Percentiles rank a stretch among this genome's conserved stretches.
Evolutionary conservation across 2,113 vertebrate genomes (phyloP).

Genomic region (Rattus norvegicus): DNA sequence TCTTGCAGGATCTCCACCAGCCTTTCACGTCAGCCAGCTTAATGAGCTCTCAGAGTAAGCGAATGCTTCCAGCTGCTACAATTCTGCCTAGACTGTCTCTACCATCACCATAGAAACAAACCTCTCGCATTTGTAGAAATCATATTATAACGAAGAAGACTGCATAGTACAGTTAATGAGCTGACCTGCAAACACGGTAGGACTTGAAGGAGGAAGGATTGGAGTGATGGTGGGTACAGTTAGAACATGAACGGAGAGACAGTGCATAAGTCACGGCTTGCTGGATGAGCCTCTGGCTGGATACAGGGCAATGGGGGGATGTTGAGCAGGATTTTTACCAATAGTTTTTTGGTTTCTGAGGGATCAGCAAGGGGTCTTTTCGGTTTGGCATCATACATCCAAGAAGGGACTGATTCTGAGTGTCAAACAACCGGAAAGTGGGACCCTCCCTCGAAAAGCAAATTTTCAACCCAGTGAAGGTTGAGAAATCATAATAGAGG

Average conservation of each 20-base stretch:
- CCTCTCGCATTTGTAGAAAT: background rate
- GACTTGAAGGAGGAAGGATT: background rate
- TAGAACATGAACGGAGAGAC: background rate
- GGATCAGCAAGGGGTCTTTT: background rate
- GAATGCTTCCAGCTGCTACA: background rate
- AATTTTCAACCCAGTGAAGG: background rate
- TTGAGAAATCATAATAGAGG: background rate
- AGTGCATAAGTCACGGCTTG: background rate
- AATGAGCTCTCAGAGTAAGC: slow-evolving; percentile 37
- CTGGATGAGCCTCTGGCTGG: background rate
- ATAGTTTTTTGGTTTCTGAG: background rate
- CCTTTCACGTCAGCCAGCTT: background rate
- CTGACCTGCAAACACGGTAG: background rate
- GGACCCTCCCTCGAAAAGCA: background rate
- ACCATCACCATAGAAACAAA: slow-evolving; percentile 64
- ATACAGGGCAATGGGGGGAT: background rate
- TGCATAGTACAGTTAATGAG: slow-evolving; percentile 39
- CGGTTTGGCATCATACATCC: background rate
- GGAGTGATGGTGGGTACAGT: background rate
- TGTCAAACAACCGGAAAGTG: background rate
- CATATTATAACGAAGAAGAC: slow-evolving; percentile 54
- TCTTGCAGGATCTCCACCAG: background rate
- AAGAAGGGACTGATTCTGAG: background rate
- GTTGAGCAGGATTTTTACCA: background rate
- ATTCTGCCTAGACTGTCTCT: slow-evolving; percentile 7